Conservation (phyloP, 2,888 invertebrate genomes). For the Electrophaes corylata region DNA sequence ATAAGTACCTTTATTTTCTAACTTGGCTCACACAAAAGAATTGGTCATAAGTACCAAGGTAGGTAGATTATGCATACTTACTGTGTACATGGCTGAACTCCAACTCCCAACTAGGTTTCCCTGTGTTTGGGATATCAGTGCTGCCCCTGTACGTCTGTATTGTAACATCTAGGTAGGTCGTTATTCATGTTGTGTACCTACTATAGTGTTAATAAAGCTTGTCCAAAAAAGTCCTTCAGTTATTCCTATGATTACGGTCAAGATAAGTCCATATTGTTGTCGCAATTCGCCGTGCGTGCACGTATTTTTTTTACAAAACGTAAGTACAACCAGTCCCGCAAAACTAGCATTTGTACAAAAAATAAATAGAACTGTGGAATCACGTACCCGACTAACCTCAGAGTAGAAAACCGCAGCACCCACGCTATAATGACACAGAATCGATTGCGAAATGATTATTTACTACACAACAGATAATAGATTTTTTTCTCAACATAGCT, state of each 20-base stretch:
- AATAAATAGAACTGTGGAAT: slow-evolving; percentile 69
- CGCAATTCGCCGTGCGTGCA: slow-evolving; percentile 49
- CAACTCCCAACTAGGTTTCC: too few relatives aligned
- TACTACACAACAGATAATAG: slow-evolving; percentile 73
- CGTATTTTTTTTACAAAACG: slow-evolving; percentile 64
- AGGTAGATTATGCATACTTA: too few relatives aligned
- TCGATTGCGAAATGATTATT: slow-evolving; percentile 80
- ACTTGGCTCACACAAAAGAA: too few relatives aligned
- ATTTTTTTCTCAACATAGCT: slow-evolving; percentile 67
- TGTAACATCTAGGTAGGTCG: too few relatives aligned
- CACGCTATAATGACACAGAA: slow-evolving; percentile 73
- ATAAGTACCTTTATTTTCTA: too few relatives aligned
- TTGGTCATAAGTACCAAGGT: too few relatives aligned
- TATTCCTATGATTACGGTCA: slow-evolving; percentile 30
- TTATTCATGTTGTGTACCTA: too few relatives aligned
- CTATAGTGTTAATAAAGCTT: background rate
- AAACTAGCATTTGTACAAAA: slow-evolving; percentile 57
- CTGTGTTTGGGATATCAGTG: too few relatives aligned
- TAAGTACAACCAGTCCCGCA: slow-evolving; percentile 73
- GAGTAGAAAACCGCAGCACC: slow-evolving; percentile 77
- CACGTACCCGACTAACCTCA: slow-evolving; percentile 67
- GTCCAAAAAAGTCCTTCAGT: slow-evolving; percentile 5
- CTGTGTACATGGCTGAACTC: too few relatives aligned
- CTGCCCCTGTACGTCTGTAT: too few relatives aligned
- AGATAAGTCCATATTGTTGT: slow-evolving; percentile 30